Evolutionary conservation across 2,888 invertebrate species (phyloP).

Genomic region (Cantharis rustica): DNA sequence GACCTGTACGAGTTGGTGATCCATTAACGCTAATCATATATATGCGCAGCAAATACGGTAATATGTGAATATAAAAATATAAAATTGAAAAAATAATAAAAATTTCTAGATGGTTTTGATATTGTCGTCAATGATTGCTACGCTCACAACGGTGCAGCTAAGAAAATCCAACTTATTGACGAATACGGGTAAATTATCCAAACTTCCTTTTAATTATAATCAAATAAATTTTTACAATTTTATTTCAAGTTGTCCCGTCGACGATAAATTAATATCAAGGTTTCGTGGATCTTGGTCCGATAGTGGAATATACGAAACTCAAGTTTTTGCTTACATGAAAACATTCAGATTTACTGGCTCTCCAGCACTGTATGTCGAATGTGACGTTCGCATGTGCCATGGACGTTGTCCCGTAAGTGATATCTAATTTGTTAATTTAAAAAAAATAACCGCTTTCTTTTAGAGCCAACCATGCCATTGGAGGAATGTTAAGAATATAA

Average conservation of each 20-base stretch:
- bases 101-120: conserved; percentile 83
- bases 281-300: conserved; percentile 95
- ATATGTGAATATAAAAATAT: conserved; percentile 33
- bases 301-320: conserved; percentile 87
- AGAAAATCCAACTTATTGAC: conserved; percentile 89
- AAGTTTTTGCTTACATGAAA: conserved; percentile 94
- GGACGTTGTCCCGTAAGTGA: conserved; percentile 86
- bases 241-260: conserved; percentile 80
- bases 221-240: background rate
- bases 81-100: background rate
- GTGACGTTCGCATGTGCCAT: conserved; percentile 94
- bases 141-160: conserved; percentile 92
- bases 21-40: conserved; percentile 90
- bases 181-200: conserved; percentile 76
- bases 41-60: conserved; percentile 94
- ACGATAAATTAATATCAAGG: conserved; percentile 88
- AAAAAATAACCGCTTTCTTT: conserved; percentile 29
- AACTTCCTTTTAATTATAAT: background rate
- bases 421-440: background rate
- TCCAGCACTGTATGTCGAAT: conserved; percentile 91
- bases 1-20: conserved; percentile 90
- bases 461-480: conserved; percentile 93
- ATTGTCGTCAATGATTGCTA: conserved; percentile 94
- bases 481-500: conserved; percentile 84
- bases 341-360: conserved; percentile 93